Evolutionary conservation across 1,140 invertebrate species (phyloP).

Genomic region (Platyura marginata): DNA sequence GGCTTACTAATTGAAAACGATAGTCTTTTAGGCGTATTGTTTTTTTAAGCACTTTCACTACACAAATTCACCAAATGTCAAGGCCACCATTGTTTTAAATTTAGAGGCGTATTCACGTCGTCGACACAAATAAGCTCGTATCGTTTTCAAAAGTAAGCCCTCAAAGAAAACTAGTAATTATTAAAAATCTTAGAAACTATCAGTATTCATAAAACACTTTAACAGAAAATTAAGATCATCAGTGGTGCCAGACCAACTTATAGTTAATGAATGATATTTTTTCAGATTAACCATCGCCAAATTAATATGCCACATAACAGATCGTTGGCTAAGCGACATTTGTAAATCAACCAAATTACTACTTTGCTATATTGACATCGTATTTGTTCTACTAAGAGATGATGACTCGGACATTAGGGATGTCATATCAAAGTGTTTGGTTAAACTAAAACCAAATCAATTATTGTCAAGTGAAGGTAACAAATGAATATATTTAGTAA

Average conservation of each 20-base stretch:
- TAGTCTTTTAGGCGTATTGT: constrained; percentile 6
- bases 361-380: constrained; percentile 8
- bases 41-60: not conserved
- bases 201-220: not conserved
- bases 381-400: constrained; percentile 15
- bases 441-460: not conserved
- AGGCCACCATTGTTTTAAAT: not conserved
- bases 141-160: too few species aligned
- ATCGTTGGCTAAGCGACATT: constrained; percentile 5
- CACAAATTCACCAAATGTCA: not conserved
- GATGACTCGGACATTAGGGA: constrained; percentile 16
- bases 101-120: too few species aligned
- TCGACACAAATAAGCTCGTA: too few species aligned
- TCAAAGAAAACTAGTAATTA: too few species aligned
- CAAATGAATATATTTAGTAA: not conserved
- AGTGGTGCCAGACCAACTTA: not conserved
- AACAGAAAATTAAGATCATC: not conserved
- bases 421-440: constrained; percentile 3
- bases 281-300: constrained; percentile 6
- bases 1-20: not conserved
- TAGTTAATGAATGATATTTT: constrained; percentile 4
- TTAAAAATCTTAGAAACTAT: too few species aligned
- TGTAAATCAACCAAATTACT: constrained; percentile 7
- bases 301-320: constrained; percentile 3
- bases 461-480: not conserved